Base-by-base conservation (phyloP, 2,797 vertebrate genomes). In the Hydrocynus forskahlii region DNA sequence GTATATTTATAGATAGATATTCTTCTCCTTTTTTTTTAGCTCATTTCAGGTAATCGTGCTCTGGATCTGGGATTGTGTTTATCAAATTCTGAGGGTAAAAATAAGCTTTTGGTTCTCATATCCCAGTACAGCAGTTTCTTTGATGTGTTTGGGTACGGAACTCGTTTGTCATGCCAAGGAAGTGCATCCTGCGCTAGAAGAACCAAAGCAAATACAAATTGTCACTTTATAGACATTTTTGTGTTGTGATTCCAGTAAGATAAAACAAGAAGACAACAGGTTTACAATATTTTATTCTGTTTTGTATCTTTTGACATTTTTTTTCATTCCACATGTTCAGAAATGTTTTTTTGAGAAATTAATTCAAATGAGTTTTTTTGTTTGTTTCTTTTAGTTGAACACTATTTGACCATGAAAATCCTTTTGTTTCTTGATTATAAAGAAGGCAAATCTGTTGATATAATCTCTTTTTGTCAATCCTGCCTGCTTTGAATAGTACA, bases 261-360 rank as follows among this genome's bases (percentile, higher is more conserved):
- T 78, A 71, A 48, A 80, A 68, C 1, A 4, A 25, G 35, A 64
- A 64, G 3, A 43, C 50, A 68, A 60, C 21, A 48, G 29, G 81
- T 77, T 85, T 82, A 73, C 60, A 73, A 35, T 45, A 80, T 80
- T 81, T 87, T 82, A 84, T 81, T 88, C 91, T 91, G 86, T 82
- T 59, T 43, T 43, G 40, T 40, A 5, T 35, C 69, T 52, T 52
- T 52, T 52, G 48, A 52, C 13, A 66, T 83, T 81, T 75, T 81
- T 86, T 60, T 85, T 88, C 77, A 73, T 72, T 62, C 25, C 43
- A 72, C 21, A 0, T 50, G 29, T 23, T 38, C 9, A 21, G 52
- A 60, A 78, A 29, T 59, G n/a, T 29, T 1, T 52, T 29, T 25
- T 13, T 70, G 12, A 7, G 5, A 17, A 79, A 25, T 62, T 21